Evolutionary conservation across 2,797 vertebrate species (phyloP).

Genomic region (Phataginus tricuspis): DNA sequence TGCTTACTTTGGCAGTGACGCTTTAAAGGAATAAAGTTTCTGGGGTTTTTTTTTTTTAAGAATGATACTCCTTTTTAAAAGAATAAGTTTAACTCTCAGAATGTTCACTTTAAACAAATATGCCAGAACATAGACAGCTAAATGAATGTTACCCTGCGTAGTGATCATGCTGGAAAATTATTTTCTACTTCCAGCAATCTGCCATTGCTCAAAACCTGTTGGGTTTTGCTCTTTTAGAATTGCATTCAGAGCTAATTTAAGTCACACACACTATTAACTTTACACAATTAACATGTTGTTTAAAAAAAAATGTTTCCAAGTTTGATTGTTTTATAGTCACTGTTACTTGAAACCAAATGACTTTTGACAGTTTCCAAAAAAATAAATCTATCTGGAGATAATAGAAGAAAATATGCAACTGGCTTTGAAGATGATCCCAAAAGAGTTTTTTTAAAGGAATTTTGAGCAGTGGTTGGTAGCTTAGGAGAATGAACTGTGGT

Average conservation of each 20-base stretch:
- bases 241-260: slow-evolving; percentile 64
- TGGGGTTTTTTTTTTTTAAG: slow-evolving; percentile 42
- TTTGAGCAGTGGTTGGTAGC: slow-evolving; percentile 61
- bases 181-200: slow-evolving; percentile 62
- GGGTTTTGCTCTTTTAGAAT: slow-evolving; percentile 63
- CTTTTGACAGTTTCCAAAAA: slow-evolving; percentile 51
- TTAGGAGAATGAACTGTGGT: slow-evolving; percentile 65
- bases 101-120: slow-evolving; percentile 78
- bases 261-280: slow-evolving; percentile 41
- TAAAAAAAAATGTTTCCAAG: background rate
- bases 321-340: slow-evolving; percentile 37
- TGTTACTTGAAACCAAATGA: slow-evolving; percentile 43
- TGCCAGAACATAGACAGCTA: slow-evolving; percentile 80
- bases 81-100: slow-evolving; percentile 71
- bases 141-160: slow-evolving; percentile 78
- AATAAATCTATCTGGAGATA: slow-evolving; percentile 36
- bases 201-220: slow-evolving; percentile 63
- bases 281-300: slow-evolving; percentile 35
- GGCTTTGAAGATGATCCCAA: slow-evolving; percentile 58
- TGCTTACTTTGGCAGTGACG: slow-evolving; percentile 67
- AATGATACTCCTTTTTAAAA: slow-evolving; percentile 72
- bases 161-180: slow-evolving; percentile 57
- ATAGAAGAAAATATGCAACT: background rate
- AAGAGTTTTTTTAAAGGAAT: slow-evolving; percentile 58
- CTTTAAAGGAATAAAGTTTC: slow-evolving; percentile 70